Base-by-base conservation (phyloP, 2,113 vertebrate species). In the Spermophilus dauricus region DNA sequence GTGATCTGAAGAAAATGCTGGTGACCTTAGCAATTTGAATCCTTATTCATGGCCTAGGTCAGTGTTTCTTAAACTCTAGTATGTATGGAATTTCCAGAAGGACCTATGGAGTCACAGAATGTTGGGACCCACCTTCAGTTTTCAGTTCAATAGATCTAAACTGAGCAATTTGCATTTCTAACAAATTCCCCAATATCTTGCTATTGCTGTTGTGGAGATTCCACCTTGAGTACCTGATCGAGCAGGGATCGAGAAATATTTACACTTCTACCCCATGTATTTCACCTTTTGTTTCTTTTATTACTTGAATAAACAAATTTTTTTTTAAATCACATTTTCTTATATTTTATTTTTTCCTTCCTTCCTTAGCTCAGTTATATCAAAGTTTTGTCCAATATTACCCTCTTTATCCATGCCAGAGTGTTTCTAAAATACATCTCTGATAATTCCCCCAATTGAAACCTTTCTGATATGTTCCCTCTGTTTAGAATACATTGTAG, bases 341-440 rank as follows among this genome's bases (percentile, higher is more conserved):
- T 63, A 11, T 1, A 30, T 4, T 9, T 72, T 65, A 32, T 18
- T 84, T 45, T 67, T 51, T 39, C 32, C 20, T 92, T 45, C 39
- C 4, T 76, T 92, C 28, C 2, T 51, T 8, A 45, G 17, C 24
- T 89, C n/a, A 28, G 34, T 86, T 91, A 58, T 77, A 76, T 91
- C 30, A 32, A 80, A 1, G 30, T 69, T 42, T 93, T 76, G 9
- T 22, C 63, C 34, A 77, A 7, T 81, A 32, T 51, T 42, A 51
- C 76, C 42, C 4, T 91, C 3, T 3, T 32, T 4, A 77, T 72
- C 10, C 30, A 22, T 39, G 12, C 1, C 20, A 42, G 16, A 28
- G 16, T 78, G 20, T n/a, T 73, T 89, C 45, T 82, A n/a, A 95
- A 96, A 72, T 67, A 24, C 12, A 53, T 12, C 61, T 90, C 8